phyloP scores from a whole-genome alignment of 2,888 invertebrate genomes.

The Torymus aiolomorphi region DNA sequence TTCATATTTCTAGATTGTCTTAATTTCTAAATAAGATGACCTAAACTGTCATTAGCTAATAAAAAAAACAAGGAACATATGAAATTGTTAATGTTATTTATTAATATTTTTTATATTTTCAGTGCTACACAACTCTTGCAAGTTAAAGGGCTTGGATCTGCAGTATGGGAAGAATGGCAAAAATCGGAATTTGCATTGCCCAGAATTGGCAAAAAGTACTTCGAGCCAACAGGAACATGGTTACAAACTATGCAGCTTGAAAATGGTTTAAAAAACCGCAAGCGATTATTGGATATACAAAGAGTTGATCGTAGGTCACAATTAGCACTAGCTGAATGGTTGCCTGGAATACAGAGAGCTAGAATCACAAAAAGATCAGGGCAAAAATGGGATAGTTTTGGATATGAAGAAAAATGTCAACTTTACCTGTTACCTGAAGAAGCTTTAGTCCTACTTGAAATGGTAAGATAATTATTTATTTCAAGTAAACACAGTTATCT shows the following conservation, averaged over 20 bases:
- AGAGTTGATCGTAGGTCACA: slow-evolving; percentile 79
- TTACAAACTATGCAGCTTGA: slow-evolving; percentile 80
- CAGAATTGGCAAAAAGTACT: slow-evolving; percentile 78
- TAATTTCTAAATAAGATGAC: no score
- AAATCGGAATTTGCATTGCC: slow-evolving; percentile 77
- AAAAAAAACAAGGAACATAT: no score
- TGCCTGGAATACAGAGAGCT: slow-evolving; percentile 77
- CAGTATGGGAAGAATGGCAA: slow-evolving; percentile 70
- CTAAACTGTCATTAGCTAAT: no score
- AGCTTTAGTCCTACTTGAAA: slow-evolving; percentile 81
- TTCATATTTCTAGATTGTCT: no score
- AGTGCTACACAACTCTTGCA: slow-evolving; percentile 69
- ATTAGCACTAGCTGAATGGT: slow-evolving; percentile 79
- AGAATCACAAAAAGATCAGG: slow-evolving; percentile 78
- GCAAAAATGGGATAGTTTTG: slow-evolving; percentile 79
- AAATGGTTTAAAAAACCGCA: slow-evolving; percentile 77
- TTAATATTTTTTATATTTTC: slow-evolving; percentile 37
- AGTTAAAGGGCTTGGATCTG: slow-evolving; percentile 68
- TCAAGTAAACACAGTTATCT: not conserved
- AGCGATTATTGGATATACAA: slow-evolving; percentile 77
- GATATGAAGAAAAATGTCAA: slow-evolving; percentile 76
- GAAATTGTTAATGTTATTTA: not conserved
- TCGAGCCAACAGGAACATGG: slow-evolving; percentile 79
- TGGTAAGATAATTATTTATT: slow-evolving; percentile 74
- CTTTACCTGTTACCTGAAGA: slow-evolving; percentile 81